These are phyloP conservation scores for Anseranas semipalmata DNA, from an alignment of 2,113 vertebrate genomes.

Conservation along the genomic window DNA sequence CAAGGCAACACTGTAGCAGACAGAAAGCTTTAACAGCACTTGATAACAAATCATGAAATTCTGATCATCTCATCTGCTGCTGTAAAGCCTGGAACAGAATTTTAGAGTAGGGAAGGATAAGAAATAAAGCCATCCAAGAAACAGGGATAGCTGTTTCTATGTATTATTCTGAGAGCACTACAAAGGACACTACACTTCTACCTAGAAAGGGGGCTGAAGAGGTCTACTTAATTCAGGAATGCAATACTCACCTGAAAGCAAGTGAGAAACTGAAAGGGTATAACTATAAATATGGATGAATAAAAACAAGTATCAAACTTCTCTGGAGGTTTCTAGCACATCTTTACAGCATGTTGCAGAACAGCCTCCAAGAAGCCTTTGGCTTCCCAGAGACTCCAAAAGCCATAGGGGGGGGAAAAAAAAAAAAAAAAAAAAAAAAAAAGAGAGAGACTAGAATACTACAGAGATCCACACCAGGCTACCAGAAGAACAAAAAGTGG, in stretches of 20 bases:
- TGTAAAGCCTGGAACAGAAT: neutral
- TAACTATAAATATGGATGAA: neutral
- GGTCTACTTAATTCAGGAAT: neutral
- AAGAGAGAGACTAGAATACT: neutral
- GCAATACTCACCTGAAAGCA: neutral
- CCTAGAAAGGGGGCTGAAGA: neutral
- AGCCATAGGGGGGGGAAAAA: too few species aligned
- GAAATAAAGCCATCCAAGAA: neutral
- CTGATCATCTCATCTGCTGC: neutral
- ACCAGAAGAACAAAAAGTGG: neutral
- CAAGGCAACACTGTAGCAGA: neutral
- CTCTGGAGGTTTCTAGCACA: neutral
- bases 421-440: neutral
- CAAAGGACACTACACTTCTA: neutral
- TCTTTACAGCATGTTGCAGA: neutral
- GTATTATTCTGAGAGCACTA: neutral
- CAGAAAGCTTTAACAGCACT: neutral
- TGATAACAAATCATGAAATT: neutral
- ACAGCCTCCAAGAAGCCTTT: neutral
- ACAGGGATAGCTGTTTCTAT: neutral
- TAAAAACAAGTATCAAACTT: neutral
- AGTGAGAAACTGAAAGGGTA: neutral
- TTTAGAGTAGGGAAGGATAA: neutral
- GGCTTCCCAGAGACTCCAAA: neutral
- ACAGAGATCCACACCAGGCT: neutral